Conservation (phyloP, 1,140 invertebrate species). For the Cydia strobilella region DNA sequence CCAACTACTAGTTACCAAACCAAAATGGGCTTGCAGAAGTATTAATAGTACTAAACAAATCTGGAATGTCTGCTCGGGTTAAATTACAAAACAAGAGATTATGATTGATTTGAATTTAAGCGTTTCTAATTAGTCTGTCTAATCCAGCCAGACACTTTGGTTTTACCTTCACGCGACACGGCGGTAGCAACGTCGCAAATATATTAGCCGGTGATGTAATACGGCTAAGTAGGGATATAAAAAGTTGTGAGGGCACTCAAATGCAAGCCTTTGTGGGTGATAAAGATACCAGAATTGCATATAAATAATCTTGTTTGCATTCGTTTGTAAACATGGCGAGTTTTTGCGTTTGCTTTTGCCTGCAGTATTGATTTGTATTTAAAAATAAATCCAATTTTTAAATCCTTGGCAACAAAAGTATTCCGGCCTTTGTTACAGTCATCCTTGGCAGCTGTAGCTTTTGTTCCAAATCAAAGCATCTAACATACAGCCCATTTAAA, state of each 20-base stretch:
- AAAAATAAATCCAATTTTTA: background rate
- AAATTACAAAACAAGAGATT: conserved; percentile 3
- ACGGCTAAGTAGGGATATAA: conserved; percentile 10
- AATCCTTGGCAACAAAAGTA: background rate
- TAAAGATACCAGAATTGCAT: background rate
- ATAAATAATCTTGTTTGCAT: background rate
- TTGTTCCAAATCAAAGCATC: background rate
- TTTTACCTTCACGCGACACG: conserved; percentile 25
- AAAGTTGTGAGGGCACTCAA: background rate
- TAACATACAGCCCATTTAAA: conserved; percentile 17
- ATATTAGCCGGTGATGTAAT: conserved; percentile 24
- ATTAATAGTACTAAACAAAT: background rate
- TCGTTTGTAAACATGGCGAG: background rate
- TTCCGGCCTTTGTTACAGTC: background rate
- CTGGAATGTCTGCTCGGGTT: background rate
- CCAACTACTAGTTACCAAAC: too few species aligned
- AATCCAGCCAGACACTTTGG: conserved; percentile 3
- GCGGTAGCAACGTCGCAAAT: conserved; percentile 12
- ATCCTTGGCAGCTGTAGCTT: background rate
- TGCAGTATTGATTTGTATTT: background rate
- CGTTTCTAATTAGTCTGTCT: background rate
- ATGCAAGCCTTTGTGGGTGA: background rate
- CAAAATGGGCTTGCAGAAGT: background rate
- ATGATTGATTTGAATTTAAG: background rate
- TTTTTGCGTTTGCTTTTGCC: background rate